Percentiles rank a stretch among this genome's conserved stretches.
Conservation (phyloP, 2,797 vertebrate species). For the Tympanoctomys barrerae region DNA sequence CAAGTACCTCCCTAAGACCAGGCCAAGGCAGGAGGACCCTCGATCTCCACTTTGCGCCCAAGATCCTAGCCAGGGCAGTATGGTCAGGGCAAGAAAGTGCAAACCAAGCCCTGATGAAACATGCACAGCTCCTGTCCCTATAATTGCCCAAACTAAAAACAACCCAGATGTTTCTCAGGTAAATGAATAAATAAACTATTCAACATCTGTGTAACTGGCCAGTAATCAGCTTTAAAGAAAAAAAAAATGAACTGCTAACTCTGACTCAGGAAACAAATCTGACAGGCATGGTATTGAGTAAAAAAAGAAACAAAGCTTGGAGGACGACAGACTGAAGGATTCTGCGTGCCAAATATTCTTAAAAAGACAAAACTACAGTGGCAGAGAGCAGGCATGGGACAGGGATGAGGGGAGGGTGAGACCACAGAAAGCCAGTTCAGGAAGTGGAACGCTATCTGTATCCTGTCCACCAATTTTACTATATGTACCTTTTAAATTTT, state of each 20-base stretch:
- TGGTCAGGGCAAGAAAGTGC: background rate
- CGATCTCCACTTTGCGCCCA: background rate
- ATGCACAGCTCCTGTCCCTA: background rate
- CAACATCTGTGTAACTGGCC: background rate
- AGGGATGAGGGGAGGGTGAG: background rate
- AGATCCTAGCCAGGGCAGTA: background rate
- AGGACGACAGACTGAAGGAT: background rate
- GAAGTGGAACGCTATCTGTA: background rate
- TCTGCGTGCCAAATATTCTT: background rate
- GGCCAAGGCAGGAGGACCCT: background rate
- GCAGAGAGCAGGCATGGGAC: background rate
- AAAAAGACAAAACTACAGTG: background rate
- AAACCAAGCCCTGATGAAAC: background rate
- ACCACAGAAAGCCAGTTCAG: background rate
- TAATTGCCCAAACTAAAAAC: slow-evolving; percentile 8
- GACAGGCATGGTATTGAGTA: background rate
- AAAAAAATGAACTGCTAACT: background rate
- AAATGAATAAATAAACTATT: background rate
- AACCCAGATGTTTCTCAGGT: background rate
- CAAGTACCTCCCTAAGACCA: background rate
- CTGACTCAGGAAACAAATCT: background rate
- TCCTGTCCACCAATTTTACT: background rate
- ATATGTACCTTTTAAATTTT: background rate
- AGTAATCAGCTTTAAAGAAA: background rate
- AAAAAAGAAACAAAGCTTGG: slow-evolving; percentile 41